These are phyloP conservation scores for Euproctis similis DNA, from an alignment of 2,888 invertebrate genomes.

Conservation along the genomic window DNA sequence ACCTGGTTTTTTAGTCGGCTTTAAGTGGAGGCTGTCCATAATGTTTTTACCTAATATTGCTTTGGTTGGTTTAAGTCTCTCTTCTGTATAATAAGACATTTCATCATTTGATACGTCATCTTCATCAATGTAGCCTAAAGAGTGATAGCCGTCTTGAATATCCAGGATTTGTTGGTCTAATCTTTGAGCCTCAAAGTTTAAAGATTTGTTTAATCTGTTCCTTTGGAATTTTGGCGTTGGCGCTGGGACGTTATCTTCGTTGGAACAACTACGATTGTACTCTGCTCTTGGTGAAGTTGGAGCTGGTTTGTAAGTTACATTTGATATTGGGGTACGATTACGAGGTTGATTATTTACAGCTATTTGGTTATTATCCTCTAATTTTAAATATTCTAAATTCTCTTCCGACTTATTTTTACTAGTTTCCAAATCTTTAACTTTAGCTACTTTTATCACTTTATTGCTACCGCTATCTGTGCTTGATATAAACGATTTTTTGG, in stretches of 20 bases:
- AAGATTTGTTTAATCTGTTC: conserved; percentile 65
- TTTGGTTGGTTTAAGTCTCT: conserved; percentile 57
- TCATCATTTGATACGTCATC: conserved; percentile 34
- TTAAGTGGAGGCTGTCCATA: conserved; percentile 66
- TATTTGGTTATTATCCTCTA: conserved; percentile 64
- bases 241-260: conserved; percentile 47
- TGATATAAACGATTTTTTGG: conserved; percentile 59
- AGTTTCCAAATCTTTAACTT: conserved; percentile 65
- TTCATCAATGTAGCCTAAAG: conserved; percentile 65
- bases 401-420: conserved; percentile 61
- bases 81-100: conserved; percentile 31
- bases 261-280: conserved; percentile 56
- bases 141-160: conserved; percentile 67
- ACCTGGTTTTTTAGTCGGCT: conserved; percentile 63
- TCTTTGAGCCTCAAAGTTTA: conserved; percentile 65
- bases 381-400: conserved; percentile 63
- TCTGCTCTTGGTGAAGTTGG: conserved; percentile 42
- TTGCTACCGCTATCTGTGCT: conserved; percentile 55
- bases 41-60: conserved; percentile 66
- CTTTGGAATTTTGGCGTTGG: conserved; percentile 67
- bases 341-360: conserved; percentile 69
- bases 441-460: conserved; percentile 62
- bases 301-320: conserved; percentile 57
- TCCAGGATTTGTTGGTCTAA: conserved; percentile 69
- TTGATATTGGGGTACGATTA: conserved; percentile 66